Evolutionary conservation across 2,113 vertebrate genomes (phyloP), one percentile per base, ranked within the genome.

Genomic region (Micromys minutus): DNA sequence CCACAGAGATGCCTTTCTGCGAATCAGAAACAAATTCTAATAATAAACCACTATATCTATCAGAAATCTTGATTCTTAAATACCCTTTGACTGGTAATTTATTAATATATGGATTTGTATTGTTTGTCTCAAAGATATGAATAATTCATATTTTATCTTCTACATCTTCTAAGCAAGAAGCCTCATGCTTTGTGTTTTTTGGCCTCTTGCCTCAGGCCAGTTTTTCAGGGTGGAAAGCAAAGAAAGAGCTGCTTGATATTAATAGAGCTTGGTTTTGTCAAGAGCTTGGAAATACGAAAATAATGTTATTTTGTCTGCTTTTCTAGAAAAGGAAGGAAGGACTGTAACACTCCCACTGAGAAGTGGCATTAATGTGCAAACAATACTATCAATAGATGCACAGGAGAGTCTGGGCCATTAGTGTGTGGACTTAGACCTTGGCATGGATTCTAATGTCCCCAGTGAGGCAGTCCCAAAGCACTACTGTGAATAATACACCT

Each of bases 51-150:
- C 47, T 15, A 5, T 1, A 9, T 2, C 7, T 16, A 12, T 12
- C 59, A 63, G 57, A 79, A 9, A n/a, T 47, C 50, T 19, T 79
- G 36, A 89, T 12, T 67, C 71, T 85, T 91, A 72, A 91, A 77
- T 88, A 52, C 4, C 34, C 26, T 65, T 74, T 75, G 21, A 91
- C 2, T 47, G 29, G 52, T 47, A 90, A 88, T 50, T 57, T 89
- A 87, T 87, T 93, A 93, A 94, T 52, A 52, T 7, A 67, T 67
- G n/a, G 47, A 67, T 94, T 74, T 71, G 5, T 65, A 55, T 72
- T 76, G 26, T 36, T 83, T 89, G 34, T 79, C 42, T 80, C 83
- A 75, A 91, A 90, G 9, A 39, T 67, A 47, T 72, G n/a, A 95
- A 74, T 39, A 50, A 72, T 74, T 74, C n/a, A 59, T 81, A 2